Conservation (phyloP, 1,140 invertebrate species). For the Metaphire vulgaris region DNA sequence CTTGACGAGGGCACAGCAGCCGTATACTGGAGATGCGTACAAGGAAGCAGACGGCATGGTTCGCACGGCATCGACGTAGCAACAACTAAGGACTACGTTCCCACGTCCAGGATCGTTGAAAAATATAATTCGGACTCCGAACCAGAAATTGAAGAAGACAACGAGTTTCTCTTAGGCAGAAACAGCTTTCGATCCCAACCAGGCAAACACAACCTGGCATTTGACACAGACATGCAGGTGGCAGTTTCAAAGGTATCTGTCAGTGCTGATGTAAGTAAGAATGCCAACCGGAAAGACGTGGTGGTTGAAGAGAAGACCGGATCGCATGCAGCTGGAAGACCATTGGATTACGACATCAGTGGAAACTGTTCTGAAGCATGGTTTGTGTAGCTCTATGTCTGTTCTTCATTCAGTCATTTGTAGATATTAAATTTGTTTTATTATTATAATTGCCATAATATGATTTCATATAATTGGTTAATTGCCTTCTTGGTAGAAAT, state of each 20-base stretch:
- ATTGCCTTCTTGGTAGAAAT: no score
- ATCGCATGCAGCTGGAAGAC: no score
- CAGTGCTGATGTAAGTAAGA: neutral
- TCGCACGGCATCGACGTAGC: neutral
- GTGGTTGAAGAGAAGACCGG: neutral
- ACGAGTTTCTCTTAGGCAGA: no score
- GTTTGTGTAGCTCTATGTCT: no score
- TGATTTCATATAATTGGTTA: no score
- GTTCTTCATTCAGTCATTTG: no score
- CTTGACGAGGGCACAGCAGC: neutral
- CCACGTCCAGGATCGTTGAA: neutral
- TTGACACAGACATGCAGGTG: neutral
- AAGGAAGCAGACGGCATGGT: neutral
- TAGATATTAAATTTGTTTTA: no score
- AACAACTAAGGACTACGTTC: neutral
- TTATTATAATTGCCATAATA: no score
- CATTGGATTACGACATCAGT: no score
- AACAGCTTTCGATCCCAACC: no score
- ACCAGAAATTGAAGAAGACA: neutral
- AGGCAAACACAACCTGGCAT: neutral
- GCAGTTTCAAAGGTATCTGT: neutral
- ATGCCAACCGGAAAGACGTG: neutral
- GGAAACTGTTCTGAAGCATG: no score
- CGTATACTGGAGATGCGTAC: neutral
- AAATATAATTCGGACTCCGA: neutral